Conservation (phyloP, 2,797 vertebrate species). For the Rhincodon typus region DNA sequence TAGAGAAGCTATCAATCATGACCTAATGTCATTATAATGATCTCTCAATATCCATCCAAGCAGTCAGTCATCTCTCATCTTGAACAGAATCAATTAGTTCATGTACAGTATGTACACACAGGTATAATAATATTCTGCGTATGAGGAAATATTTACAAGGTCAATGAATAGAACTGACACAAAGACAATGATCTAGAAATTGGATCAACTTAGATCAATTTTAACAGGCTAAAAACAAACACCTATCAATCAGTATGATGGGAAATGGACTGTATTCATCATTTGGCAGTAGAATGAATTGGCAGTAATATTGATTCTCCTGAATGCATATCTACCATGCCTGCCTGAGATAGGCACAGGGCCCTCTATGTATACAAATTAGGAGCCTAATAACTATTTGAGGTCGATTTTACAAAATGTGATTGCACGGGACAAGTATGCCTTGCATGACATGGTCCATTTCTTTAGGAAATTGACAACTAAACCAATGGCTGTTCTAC, state of each 20-base stretch:
- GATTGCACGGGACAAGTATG: no score
- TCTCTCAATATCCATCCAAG: constrained; percentile 18
- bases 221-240: background rate
- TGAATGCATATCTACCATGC: background rate
- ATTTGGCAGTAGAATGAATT: background rate
- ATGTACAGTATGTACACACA: background rate
- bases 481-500: background rate
- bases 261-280: background rate
- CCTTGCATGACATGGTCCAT: background rate
- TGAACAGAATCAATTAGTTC: constrained; percentile 7
- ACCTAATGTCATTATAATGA: constrained; percentile 30
- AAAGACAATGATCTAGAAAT: background rate
- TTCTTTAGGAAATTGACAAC: background rate
- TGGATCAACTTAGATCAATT: background rate
- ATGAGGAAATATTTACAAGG: background rate
- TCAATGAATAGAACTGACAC: background rate
- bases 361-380: background rate
- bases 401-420: background rate
- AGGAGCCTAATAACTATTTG: background rate
- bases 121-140: background rate
- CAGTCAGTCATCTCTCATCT: background rate
- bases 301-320: background rate
- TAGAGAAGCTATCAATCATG: background rate
- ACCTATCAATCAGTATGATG: background rate
- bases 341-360: background rate